Evolutionary conservation across 2,888 invertebrate genomes (phyloP), one percentile per base, ranked within the genome.

Genomic region (Cyclophora punctaria): DNA sequence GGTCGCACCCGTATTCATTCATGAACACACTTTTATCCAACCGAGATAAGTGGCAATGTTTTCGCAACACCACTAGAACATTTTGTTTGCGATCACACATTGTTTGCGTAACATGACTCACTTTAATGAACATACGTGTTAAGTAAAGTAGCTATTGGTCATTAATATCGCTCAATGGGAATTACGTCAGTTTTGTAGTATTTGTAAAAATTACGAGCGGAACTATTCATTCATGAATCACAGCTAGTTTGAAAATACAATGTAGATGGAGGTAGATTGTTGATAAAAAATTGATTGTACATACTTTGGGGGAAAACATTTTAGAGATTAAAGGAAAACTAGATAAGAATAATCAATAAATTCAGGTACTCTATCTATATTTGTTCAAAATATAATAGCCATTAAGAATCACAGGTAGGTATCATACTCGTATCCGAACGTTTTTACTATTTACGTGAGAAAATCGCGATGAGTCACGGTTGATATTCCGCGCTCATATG

Each of bases 1-100:
- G 67, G 20, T 50, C 47, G 53, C 53, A 52, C 63, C 69, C 67
- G 63, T 56, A 60, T 78, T 77, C 87, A 86, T 87, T 87, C 86
- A 87, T 79, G 78, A 82, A 69, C 59, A 59, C 56, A 50, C 57
- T 53, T 47, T 64, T 67, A 79, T 55, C 71, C 78, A 55, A 58
- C 77, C 69, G 58, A 78, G 75, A 77, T 78, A 72, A 69, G 64
- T 59, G 59, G 65, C 48, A 63, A 63, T 54, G 57, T 57, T 66
- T 68, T 70, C 60, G 62, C 62, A 64, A 69, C 52, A 48, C 50
- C 56, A 57, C 60, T 52, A 58, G 59, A 68, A 63, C 64, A 59
- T 54, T 64, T 66, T 67, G 66, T 62, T 66, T 65, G 66, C 62
- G 73, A 74, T 72, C 71, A 75, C 58, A 67, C 59, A 63, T 73